A percentile compares a stretch with the other conserved stretches of the same genome.
Conservation (phyloP, 1,140 invertebrate species). For the Lysiphlebus fabarum region DNA sequence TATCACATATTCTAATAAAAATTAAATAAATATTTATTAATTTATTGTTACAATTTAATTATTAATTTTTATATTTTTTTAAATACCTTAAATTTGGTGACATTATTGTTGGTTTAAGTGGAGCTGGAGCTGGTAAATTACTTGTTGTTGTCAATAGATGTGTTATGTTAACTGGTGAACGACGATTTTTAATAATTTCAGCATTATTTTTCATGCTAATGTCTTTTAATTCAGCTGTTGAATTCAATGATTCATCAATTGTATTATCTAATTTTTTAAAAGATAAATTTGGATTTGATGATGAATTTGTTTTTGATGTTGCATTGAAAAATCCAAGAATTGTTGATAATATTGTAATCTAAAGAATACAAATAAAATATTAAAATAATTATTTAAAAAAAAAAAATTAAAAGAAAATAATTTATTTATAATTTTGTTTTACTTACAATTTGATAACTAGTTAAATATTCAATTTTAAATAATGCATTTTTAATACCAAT, state of each 20-base stretch:
- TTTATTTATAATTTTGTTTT: too few relatives aligned
- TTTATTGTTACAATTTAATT: too few relatives aligned
- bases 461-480: conserved; percentile 33
- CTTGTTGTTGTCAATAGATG: conserved; percentile 23
- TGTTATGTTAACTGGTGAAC: conserved; percentile 32
- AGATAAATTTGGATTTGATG: conserved; percentile 26
- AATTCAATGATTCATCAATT: neutral
- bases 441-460: conserved; percentile 43
- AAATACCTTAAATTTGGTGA: conserved; percentile 30
- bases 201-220: conserved; percentile 1
- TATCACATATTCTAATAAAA: conserved; percentile 18
- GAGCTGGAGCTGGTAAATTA: conserved; percentile 29
- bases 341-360: conserved; percentile 34
- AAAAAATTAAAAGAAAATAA: neutral
- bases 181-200: neutral
- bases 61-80: too few relatives aligned
- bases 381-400: neutral
- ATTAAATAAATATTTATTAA: too few relatives aligned
- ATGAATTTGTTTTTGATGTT: conserved; percentile 30
- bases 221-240: neutral
- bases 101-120: conserved; percentile 27
- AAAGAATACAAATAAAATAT: conserved; percentile 21
- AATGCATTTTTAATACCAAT: conserved; percentile 31
- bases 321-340: conserved; percentile 43
- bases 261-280: conserved; percentile 36